Base-by-base conservation (phyloP, 2,113 vertebrate species). In the Xiphophorus couchianus region DNA sequence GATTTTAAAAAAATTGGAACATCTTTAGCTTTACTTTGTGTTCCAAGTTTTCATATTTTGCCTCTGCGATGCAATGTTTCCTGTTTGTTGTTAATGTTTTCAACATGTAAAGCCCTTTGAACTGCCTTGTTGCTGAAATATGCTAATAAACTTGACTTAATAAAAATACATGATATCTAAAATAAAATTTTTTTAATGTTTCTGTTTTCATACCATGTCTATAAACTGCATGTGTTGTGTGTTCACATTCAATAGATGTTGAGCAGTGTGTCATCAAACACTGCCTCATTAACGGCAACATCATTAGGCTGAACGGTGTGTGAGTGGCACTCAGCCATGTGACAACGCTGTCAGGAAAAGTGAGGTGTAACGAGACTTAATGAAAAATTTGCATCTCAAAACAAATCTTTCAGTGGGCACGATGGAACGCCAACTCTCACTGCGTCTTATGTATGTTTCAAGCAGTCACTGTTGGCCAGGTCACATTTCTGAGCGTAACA, bases 341-440 rank as follows among this genome's bases (percentile, higher is more conserved):
- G 84, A 89, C 89, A 86, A 66, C 63, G 12, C 75, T 81, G 82
- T 81, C 80, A 88, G 68, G 30, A 58, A 84, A 76, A 62, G 62
- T 61, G 77, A 88, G 67, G 75, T 77, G 72, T 6, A 62, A 78
- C 76, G 78, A 73, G 10, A 33, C 60, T 73, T 89, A 86, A 84
- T 74, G 78, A 77, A 78, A 82, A 74, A 91, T 85, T 79, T 79
- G 78, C 87, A 90, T 88, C 84, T 83, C 69, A 85, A 78, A 90
- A 88, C 71, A 71, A 65, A 69, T 75, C 13, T 48, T 42, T 42
- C 51, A 73, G 66, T 13, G 17, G 61, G 71, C 68, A 60, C 70
- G 58, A 69, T n/a, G 48, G 65, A 62, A 51, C 3, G 28, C 54
- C 64, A 42, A 66, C 69, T 79, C 71, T 77, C 8, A 60, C 80